phyloP scores from a whole-genome alignment of 1,140 invertebrate species.

The Belonocnema kinseyi region DNA sequence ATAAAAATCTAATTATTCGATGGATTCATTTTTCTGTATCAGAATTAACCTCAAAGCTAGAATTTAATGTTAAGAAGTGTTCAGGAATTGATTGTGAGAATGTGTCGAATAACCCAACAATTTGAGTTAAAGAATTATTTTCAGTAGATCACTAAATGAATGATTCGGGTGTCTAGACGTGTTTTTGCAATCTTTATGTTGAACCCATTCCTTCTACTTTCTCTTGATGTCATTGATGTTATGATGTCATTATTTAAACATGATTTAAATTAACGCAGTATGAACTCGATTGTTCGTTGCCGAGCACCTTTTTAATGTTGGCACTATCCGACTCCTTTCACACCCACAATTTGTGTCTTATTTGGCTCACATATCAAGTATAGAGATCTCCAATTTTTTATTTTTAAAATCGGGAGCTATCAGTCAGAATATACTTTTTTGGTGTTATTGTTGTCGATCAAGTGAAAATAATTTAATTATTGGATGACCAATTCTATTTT shows the following conservation, averaged over 20 bases:
- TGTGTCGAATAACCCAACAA: background rate
- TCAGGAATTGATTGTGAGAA: background rate
- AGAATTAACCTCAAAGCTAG: constrained; percentile 26
- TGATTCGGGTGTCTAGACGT: background rate
- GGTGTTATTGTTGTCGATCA: background rate
- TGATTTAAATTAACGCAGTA: background rate
- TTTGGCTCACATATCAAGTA: background rate
- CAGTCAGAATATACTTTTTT: background rate
- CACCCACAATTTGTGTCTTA: background rate
- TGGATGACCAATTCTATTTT: too few species aligned
- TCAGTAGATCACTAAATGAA: constrained; percentile 6
- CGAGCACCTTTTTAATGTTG: background rate
- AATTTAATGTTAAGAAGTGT: background rate
- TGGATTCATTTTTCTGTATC: constrained; percentile 14
- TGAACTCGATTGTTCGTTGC: background rate
- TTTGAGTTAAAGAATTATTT: constrained; percentile 2
- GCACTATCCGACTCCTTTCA: background rate
- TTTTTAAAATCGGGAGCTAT: too few species aligned
- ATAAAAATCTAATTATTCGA: constrained; percentile 41
- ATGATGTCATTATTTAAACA: constrained; percentile 10
- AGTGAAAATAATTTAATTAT: too few species aligned
- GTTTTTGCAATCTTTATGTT: constrained; percentile 8
- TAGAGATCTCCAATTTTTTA: too few species aligned
- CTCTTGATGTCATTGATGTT: constrained; percentile 26
- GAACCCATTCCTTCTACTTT: constrained; percentile 14